Conservation (phyloP, 2,113 vertebrate genomes). For the Jacana jacana region DNA sequence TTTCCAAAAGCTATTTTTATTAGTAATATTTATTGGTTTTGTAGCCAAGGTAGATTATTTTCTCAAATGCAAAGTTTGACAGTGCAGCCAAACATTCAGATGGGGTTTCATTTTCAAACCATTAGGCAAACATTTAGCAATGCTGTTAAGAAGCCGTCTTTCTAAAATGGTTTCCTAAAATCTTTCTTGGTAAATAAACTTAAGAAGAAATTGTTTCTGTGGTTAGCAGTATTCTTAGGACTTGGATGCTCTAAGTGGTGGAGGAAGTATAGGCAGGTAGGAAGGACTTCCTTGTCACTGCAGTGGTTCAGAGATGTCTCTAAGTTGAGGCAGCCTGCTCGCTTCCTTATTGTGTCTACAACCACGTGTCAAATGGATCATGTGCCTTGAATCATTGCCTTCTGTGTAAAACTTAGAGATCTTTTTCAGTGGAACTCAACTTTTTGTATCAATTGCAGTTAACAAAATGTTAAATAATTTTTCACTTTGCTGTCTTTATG, state of each 20-base stretch:
- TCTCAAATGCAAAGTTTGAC: constrained; percentile 28
- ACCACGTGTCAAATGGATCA: fast-evolving
- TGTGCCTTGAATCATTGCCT: neutral
- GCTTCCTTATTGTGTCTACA: neutral
- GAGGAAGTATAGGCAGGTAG: neutral
- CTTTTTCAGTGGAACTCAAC: neutral
- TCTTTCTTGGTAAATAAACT: neutral
- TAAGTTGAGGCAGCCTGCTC: neutral
- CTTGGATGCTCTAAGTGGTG: neutral
- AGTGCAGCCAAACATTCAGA: constrained; percentile 3
- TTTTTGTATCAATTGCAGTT: neutral
- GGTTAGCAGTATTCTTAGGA: neutral
- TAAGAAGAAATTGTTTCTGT: neutral
- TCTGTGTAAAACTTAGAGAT: neutral
- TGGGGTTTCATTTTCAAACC: constrained; percentile 37
- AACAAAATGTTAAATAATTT: neutral
- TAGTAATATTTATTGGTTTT: constrained; percentile 37
- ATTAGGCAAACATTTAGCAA: constrained; percentile 27
- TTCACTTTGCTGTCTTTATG: neutral
- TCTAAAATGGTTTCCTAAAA: constrained; percentile 19
- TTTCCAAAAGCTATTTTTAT: constrained; percentile 54
- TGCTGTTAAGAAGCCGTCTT: constrained; percentile 12
- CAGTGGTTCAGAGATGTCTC: neutral
- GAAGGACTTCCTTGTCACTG: neutral
- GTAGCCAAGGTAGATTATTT: constrained; percentile 34